phyloP scores from a whole-genome alignment of 2,888 invertebrate species.

The Orthosia gracilis region DNA sequence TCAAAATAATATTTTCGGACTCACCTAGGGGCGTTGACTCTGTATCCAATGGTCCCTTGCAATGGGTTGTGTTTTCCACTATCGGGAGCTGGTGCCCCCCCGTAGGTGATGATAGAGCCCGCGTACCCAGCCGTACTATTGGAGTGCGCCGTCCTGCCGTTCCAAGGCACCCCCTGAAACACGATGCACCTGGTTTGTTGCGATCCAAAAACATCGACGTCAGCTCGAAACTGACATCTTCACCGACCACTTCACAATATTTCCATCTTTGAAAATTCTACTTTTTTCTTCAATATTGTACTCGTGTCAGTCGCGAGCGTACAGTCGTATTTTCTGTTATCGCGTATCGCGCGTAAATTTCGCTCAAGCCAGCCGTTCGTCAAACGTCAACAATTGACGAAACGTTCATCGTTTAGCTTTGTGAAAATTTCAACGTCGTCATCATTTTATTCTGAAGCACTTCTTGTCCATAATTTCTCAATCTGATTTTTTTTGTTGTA shows the following conservation, averaged over 20 bases:
- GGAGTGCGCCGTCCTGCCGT: conserved; percentile 93
- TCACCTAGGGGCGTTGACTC: conserved; percentile 93
- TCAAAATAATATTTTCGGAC: conserved; percentile 70
- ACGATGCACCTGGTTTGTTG: conserved; percentile 82
- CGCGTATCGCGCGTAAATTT: conserved; percentile 82
- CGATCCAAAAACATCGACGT: conserved; percentile 72
- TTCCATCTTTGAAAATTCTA: conserved; percentile 51
- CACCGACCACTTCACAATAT: conserved; percentile 47
- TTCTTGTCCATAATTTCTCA: conserved; percentile 48
- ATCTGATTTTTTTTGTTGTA: conserved; percentile 31
- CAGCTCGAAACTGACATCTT: conserved; percentile 67
- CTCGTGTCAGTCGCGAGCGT: conserved; percentile 75
- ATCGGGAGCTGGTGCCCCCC: conserved; percentile 88
- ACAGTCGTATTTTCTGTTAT: conserved; percentile 79
- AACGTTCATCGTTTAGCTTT: conserved; percentile 80
- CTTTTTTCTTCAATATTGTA: conserved; percentile 70
- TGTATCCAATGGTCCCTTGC: conserved; percentile 91
- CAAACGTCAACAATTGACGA: conserved; percentile 84
- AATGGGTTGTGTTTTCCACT: conserved; percentile 88
- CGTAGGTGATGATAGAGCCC: conserved; percentile 84
- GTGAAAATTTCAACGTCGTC: conserved; percentile 63
- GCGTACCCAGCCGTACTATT: conserved; percentile 92
- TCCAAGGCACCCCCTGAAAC: conserved; percentile 93
- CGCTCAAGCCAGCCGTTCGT: conserved; percentile 76
- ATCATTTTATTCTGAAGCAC: conserved; percentile 57